Evolutionary conservation across 2,888 invertebrate species (phyloP).

Genomic region (Euzophera pinguis): DNA sequence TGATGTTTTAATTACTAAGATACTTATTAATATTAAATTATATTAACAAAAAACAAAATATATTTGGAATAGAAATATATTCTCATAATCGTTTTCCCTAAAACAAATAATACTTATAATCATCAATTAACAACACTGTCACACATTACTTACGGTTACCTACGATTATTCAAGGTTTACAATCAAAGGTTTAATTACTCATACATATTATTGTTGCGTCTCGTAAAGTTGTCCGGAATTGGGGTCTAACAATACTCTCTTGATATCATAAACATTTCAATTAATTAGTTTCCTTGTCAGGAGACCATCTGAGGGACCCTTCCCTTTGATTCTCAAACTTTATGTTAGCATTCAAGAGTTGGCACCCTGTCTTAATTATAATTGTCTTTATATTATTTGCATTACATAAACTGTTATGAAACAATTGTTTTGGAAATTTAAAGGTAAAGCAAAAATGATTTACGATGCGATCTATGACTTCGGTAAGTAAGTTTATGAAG

Average conservation of each 20-base stretch:
- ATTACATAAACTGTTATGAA: neutral
- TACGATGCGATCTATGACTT: too few species aligned
- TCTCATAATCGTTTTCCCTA: too few species aligned
- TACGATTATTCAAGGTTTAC: neutral
- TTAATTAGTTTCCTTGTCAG: constrained; percentile 49
- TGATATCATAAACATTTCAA: constrained; percentile 55
- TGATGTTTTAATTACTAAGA: too few species aligned
- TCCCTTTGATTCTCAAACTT: constrained; percentile 50
- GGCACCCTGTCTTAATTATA: constrained; percentile 33
- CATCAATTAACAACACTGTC: too few species aligned
- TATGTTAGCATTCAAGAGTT: constrained; percentile 50
- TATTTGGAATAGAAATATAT: too few species aligned
- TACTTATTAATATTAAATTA: too few species aligned
- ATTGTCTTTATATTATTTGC: constrained; percentile 29
- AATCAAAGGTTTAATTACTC: neutral
- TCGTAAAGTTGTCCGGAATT: constrained; percentile 28
- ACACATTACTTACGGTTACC: too few species aligned
- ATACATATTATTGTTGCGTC: constrained; percentile 7
- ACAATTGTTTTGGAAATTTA: too few species aligned
- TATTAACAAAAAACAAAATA: too few species aligned
- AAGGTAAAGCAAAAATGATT: too few species aligned
- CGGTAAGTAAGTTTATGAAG: too few species aligned
- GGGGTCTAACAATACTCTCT: constrained; percentile 30
- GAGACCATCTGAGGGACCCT: constrained; percentile 31
- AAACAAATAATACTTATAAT: too few species aligned